Evolutionary conservation across 2,797 vertebrate species (phyloP).

Genomic region (Dendrocincla tyrannina): DNA sequence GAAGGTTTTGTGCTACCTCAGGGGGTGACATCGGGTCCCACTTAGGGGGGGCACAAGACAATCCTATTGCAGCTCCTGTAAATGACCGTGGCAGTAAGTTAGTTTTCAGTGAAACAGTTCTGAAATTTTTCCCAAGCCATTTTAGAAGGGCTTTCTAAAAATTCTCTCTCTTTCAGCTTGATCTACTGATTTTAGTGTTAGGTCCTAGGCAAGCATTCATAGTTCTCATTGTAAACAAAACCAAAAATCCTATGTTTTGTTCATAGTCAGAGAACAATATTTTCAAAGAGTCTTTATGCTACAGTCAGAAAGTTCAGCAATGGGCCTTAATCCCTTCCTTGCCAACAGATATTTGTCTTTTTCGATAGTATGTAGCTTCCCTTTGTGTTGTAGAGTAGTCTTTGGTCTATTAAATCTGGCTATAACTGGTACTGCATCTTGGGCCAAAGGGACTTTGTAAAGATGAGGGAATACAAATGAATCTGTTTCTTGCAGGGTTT

Average conservation of each 20-base stretch:
- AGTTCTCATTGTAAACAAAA: not conserved
- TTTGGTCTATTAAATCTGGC: not conserved
- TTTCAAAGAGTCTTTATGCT: not conserved
- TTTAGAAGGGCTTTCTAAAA: not conserved
- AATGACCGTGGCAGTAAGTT: not conserved
- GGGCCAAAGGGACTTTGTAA: not conserved
- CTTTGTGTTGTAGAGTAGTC: not conserved
- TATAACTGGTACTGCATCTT: not conserved
- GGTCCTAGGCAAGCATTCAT: not conserved
- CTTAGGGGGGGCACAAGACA: not conserved
- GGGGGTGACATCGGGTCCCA: fast-evolving
- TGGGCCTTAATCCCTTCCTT: not conserved
- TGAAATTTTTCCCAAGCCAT: not conserved
- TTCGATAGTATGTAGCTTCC: not conserved
- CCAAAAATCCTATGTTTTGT: not conserved
- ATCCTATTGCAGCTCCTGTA: not conserved
- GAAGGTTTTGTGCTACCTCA: fast-evolving
- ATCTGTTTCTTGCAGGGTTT: not conserved
- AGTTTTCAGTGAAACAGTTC: not conserved
- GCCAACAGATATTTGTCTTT: not conserved
- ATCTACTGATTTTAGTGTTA: not conserved
- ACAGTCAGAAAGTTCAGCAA: not conserved
- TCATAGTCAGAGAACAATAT: not conserved
- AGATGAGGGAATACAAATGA: not conserved
- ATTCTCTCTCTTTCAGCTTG: not conserved